Evolutionary conservation across 2,888 invertebrate species (phyloP).

Genomic region (Tuberolachnus salignus): DNA sequence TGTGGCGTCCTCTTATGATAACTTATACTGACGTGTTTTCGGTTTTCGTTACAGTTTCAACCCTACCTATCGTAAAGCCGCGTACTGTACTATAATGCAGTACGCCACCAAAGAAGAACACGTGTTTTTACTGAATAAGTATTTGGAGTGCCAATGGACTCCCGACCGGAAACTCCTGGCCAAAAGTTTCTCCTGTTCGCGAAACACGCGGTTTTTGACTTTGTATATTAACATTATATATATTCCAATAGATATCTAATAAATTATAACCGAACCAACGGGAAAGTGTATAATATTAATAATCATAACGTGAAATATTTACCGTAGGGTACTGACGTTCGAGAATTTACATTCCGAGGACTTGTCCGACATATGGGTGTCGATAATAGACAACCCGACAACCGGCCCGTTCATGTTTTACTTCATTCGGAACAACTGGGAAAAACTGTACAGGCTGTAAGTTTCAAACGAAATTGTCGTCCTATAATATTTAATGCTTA

Average conservation of each 20-base stretch:
- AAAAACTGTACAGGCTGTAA: slow-evolving; percentile 28
- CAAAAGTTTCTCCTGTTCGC: slow-evolving; percentile 37
- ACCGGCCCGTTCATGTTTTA: slow-evolving; percentile 10
- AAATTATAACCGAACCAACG: too few species aligned
- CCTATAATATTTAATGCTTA: too few species aligned
- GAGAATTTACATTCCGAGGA: slow-evolving; percentile 6
- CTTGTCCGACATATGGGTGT: slow-evolving; percentile 15
- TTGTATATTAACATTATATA: not conserved
- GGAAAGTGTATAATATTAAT: not conserved
- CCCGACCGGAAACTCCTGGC: slow-evolving; percentile 26
- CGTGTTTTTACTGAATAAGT: slow-evolving; percentile 25
- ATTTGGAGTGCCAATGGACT: not conserved
- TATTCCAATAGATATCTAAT: too few species aligned
- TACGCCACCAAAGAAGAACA: slow-evolving; percentile 34
- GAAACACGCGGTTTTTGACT: slow-evolving; percentile 12
- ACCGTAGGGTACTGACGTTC: slow-evolving; percentile 1
- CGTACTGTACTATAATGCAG: slow-evolving; percentile 47
- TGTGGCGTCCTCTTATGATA: too few species aligned
- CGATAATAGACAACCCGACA: slow-evolving; percentile 24
- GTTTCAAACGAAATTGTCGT: not conserved
- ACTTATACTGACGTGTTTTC: too few species aligned
- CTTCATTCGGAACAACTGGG: slow-evolving; percentile 44
- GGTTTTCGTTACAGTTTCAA: slow-evolving; percentile 10
- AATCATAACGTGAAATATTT: not conserved
- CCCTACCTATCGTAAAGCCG: slow-evolving; percentile 32